These are phyloP conservation scores for Odontocerum albicorne DNA, from an alignment of 2,888 invertebrate genomes.

Conservation along the genomic window DNA sequence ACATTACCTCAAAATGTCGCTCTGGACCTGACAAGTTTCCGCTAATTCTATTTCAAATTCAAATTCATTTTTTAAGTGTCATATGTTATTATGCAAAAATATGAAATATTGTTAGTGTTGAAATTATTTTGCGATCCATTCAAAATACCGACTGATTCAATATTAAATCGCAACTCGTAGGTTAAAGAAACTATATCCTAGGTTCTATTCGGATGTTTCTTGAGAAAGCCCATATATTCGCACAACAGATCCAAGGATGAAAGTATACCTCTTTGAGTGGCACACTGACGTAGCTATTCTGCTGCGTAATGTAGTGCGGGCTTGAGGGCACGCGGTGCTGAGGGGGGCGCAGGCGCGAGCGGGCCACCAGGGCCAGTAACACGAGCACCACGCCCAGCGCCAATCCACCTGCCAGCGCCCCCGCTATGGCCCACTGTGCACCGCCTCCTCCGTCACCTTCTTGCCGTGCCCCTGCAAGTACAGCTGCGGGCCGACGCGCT, in stretches of 20 bases:
- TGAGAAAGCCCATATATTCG: no score
- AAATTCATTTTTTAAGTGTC: no score
- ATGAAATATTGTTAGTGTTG: background rate
- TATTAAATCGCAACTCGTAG: no score
- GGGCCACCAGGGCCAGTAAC: conserved; percentile 49
- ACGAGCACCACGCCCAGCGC: conserved; percentile 48
- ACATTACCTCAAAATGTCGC: no score
- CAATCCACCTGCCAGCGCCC: background rate
- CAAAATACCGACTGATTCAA: background rate
- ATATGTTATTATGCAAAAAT: background rate
- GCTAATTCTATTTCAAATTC: no score
- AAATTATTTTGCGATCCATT: background rate
- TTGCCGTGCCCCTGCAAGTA: no score
- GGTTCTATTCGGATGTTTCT: no score
- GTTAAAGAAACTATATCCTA: no score
- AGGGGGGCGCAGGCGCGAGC: conserved; percentile 49
- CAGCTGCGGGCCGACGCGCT: background rate
- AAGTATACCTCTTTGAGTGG: conserved; percentile 73
- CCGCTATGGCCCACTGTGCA: background rate
- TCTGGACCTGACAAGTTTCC: no score
- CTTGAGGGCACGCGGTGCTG: conserved; percentile 69
- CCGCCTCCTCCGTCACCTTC: background rate
- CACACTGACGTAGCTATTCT: conserved; percentile 82
- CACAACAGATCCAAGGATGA: background rate
- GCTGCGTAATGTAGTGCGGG: conserved; percentile 81